Evolutionary conservation across 2,113 vertebrate genomes (phyloP), one percentile per base, ranked within the genome.

Genomic region (Podocnemis expansa): DNA sequence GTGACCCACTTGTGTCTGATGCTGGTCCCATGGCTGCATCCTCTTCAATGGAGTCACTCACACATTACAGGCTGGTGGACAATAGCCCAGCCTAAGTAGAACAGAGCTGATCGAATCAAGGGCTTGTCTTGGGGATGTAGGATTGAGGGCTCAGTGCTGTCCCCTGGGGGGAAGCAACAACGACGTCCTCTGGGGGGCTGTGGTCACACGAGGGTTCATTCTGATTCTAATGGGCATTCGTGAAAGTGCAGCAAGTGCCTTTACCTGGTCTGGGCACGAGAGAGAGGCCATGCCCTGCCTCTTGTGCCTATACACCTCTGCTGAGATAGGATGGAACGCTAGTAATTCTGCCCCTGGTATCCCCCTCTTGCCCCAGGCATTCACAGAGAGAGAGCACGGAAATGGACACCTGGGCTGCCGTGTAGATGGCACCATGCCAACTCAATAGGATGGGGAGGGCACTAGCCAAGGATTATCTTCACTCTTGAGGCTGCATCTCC

Each of bases 151-250:
- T 89, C 2, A 1, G 4, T n/a, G 63, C 63, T 38, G n/a, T n/a
- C n/a, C 9, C 34, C n/a, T 38, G 4, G 34, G 0, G 0, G 31
- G 78, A 60, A 58, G 31, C 76, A 67, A 0, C 17, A 73, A 84
- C 76, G 88, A 11, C 27, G 19, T 49, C 78, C 43, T 88, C 17
- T 54, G 5, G 38, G 78, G 31, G 34, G 41, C 45, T 45, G 84
- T 51, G 25, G 1, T 75, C 1, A 2, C 31, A 78, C 56, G 12
- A 49, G 67, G 4, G 4, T 88, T 25, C 51, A 25, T 41, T 67
- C 31, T 87, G 88, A 0, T 41, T 67, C 31, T 88, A 90, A 0
- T n/a, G 21, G n/a, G 16, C 54, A 79, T 6, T 56, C 43, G 84
- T 29, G 58, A 52, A 84, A 83, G 92, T 41, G 87, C 90, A 91